A percentile compares a stretch with the other conserved stretches of the same genome.
Evolutionary conservation across 2,888 invertebrate species (phyloP).

Genomic region (Drosophila atroscutellata): DNA sequence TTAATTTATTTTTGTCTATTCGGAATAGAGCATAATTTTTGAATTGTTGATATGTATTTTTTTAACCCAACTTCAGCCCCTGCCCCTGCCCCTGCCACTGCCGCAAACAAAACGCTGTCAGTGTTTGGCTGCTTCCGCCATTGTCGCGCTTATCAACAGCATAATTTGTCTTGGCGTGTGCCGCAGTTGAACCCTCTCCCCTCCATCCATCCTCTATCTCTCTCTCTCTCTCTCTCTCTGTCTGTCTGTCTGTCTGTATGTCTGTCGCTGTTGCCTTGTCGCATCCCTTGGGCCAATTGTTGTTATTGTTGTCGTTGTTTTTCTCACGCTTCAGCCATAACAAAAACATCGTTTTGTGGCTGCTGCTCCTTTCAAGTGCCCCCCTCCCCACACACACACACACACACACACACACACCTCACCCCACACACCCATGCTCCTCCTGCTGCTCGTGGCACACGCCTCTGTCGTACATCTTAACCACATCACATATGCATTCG

Average conservation of each 20-base stretch:
- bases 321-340: constrained; percentile 53
- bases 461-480: not conserved
- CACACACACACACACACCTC: not conserved
- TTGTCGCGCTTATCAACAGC: constrained; percentile 77
- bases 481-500: constrained; percentile 42
- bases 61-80: not conserved
- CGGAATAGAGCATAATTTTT: not conserved
- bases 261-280: constrained; percentile 20
- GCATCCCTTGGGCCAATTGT: constrained; percentile 33
- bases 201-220: not conserved
- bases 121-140: constrained; percentile 59
- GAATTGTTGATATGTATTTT: not conserved
- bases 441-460: not conserved
- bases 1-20: not conserved
- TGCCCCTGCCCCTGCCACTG: not conserved
- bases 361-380: constrained; percentile 25
- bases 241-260: not conserved
- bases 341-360: constrained; percentile 40
- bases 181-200: constrained; percentile 29
- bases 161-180: constrained; percentile 77
- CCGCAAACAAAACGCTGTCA: constrained; percentile 7
- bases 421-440: not conserved
- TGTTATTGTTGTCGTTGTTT: constrained; percentile 36
- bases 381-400: not conserved
- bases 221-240: not conserved